Base-by-base conservation (phyloP, 1,140 invertebrate genomes). In the Melipona quadrifasciata region DNA sequence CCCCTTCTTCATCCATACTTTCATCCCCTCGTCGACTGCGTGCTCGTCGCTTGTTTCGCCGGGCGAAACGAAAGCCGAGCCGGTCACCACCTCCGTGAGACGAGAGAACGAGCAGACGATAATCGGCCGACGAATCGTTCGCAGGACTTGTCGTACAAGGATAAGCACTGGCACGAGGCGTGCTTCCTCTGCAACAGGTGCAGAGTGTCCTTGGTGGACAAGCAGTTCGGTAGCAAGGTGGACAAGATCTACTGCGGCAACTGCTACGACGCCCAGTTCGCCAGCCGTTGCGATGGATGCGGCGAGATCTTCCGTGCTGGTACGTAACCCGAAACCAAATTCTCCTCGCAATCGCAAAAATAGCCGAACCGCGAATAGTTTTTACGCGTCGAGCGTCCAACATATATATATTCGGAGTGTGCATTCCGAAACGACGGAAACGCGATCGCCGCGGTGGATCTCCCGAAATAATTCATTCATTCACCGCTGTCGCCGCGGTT, bases 101-200 rank as follows among this genome's bases (percentile, higher is more conserved):
- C 75, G 16, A 57, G 31, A 67, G 31, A 67, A 10, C 31, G 5
- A 47, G 21, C 34, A 61, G 53, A 51, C n/a, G 17, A 78, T 31
- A 79, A 86, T 70, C 75, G 3, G 2, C 39, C 27, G 39, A 47
- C 80, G 39, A 70, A 67, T 85, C 51, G 88, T 89, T 95, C 95
- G 24, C 95, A 99, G 99, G 99, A 99, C 96, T 96, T 99, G 93
- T 99, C 99, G 72, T 99, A 99, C 97, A 99, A 99, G 96, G 99
- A 99, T 95, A 99, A 99, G 95, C 99, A 99, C 94, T 99, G 99
- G 99, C 99, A 99, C 95, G 99, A 99, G 95, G 97, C 97, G 65
- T 99, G 99, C 94, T 99, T 99, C 97, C 96, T 99, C 91, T 99
- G 99, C 96, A 97, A 97, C 95, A 99, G 99, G 95, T 99, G 99